phyloP scores from a whole-genome alignment of 2,113 vertebrate species.

The Microtus richardsoni region DNA sequence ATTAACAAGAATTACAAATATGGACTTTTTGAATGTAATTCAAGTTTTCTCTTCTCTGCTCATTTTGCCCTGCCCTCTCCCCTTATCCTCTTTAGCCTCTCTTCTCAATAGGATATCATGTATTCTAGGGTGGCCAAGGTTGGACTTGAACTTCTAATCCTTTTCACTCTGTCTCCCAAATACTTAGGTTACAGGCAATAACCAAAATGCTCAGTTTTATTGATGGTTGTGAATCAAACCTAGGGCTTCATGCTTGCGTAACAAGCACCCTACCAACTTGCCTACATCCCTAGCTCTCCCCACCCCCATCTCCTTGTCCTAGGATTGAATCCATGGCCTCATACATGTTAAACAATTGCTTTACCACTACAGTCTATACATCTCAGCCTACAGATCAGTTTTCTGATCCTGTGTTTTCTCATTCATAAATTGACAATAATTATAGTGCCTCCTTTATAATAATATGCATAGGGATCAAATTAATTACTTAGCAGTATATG shows the following conservation, averaged over 20 bases:
- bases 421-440: neutral
- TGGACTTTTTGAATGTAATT: neutral
- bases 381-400: neutral
- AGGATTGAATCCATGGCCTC: neutral
- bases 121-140: neutral
- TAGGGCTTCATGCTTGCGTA: neutral
- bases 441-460: neutral
- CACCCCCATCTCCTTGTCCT: neutral
- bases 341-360: neutral
- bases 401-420: slow-evolving; percentile 36
- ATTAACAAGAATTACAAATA: slow-evolving; percentile 1
- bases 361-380: neutral
- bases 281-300: neutral
- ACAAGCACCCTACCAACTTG: neutral
- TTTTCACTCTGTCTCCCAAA: neutral
- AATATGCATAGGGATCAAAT: neutral
- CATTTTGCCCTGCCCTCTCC: no score
- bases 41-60: neutral
- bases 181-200: neutral
- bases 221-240: neutral
- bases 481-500: neutral
- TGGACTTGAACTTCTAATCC: neutral
- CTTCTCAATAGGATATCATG: neutral
- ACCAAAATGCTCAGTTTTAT: neutral
- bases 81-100: neutral